A percentile compares a stretch with the other conserved stretches of the same genome.
Evolutionary conservation across 2,888 invertebrate species (phyloP).

Genomic region (Zygogramma bicolorata): DNA sequence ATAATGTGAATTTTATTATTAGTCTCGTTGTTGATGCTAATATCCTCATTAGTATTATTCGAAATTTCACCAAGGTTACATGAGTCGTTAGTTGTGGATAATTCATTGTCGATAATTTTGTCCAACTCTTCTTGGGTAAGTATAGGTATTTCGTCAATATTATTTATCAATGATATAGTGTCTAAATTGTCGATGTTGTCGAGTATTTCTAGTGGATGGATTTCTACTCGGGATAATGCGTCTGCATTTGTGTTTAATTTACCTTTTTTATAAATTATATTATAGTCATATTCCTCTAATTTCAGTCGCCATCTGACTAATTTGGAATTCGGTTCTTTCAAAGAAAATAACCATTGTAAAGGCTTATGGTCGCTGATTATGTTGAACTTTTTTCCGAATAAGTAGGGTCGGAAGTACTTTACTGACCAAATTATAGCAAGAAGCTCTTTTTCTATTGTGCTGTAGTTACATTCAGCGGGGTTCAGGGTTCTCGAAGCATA

Average conservation of each 20-base stretch:
- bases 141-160: too few relatives aligned
- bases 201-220: too few relatives aligned
- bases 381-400: neutral
- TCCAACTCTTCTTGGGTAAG: too few relatives aligned
- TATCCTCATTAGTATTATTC: too few relatives aligned
- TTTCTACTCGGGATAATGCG: too few relatives aligned
- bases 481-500: slow-evolving; percentile 30
- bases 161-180: too few relatives aligned
- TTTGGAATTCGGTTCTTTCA: neutral
- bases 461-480: slow-evolving; percentile 28
- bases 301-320: slow-evolving; percentile 20
- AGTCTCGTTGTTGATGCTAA: too few relatives aligned
- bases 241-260: slow-evolving; percentile 21
- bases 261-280: slow-evolving; percentile 20
- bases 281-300: slow-evolving; percentile 18
- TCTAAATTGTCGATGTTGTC: too few relatives aligned
- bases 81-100: too few relatives aligned
- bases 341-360: neutral
- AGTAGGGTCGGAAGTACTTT: neutral
- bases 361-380: slow-evolving; percentile 2
- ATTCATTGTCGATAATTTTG: too few relatives aligned
- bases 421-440: neutral
- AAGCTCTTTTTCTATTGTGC: slow-evolving; percentile 33
- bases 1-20: too few relatives aligned
- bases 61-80: too few relatives aligned